Conservation (phyloP, 2,888 invertebrate species). For the Hedya salicella region DNA sequence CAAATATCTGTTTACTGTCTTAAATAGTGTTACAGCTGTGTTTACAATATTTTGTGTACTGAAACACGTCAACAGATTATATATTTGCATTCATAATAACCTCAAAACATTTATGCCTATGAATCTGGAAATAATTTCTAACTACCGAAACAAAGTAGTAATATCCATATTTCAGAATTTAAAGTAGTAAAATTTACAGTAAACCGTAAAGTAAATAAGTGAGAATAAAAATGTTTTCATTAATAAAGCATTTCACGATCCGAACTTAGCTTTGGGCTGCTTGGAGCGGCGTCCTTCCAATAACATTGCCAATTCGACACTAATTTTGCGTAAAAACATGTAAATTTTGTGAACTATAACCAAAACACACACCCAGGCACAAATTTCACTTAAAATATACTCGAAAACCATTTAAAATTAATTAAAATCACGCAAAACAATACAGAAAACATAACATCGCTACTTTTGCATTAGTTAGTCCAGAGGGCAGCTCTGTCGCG, state of each 20-base stretch:
- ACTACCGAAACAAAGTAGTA: background rate
- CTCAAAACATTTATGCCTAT: conserved; percentile 9
- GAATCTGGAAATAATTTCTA: background rate
- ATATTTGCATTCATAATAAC: conserved; percentile 2
- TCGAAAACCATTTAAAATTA: conserved; percentile 58
- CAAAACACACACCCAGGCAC: conserved; percentile 62
- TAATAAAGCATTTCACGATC: conserved; percentile 57
- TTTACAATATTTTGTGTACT: background rate
- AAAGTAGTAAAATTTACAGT: background rate
- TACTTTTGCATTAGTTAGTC: conserved; percentile 67
- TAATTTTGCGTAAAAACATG: conserved; percentile 52
- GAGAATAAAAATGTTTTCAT: conserved; percentile 8
- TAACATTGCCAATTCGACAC: conserved; percentile 55
- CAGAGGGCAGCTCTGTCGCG: conserved; percentile 72
- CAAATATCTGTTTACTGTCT: background rate
- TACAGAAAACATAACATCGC: conserved; percentile 65
- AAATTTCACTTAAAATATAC: conserved; percentile 56
- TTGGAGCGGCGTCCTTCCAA: conserved; percentile 64
- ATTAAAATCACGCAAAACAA: conserved; percentile 73
- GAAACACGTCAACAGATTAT: background rate
- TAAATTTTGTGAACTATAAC: conserved; percentile 50
- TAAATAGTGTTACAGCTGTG: background rate
- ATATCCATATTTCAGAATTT: background rate
- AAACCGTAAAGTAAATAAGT: background rate
- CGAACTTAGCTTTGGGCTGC: conserved; percentile 70